Evolutionary conservation across 2,113 vertebrate species (phyloP).

Genomic region (Antennarius striatus): DNA sequence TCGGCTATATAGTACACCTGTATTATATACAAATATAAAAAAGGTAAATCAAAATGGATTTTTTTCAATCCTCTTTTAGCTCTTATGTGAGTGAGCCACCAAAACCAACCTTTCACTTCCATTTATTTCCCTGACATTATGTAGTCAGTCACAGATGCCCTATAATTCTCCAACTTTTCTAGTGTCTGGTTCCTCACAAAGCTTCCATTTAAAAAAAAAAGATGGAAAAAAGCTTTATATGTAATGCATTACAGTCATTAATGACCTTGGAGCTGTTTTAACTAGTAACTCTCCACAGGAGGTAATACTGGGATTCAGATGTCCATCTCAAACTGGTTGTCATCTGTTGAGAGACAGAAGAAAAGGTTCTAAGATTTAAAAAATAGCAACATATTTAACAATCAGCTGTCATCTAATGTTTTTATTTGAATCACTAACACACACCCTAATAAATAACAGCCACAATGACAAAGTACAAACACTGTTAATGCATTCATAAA

Average conservation of each 20-base stretch:
- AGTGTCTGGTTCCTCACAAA: slow-evolving; percentile 53
- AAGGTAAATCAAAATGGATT: slow-evolving; percentile 64
- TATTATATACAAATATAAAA: slow-evolving; percentile 71
- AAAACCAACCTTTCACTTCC: slow-evolving; percentile 37
- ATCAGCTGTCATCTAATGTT: slow-evolving; percentile 1
- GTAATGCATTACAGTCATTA: slow-evolving; percentile 55
- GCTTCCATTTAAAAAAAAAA: slow-evolving; percentile 35
- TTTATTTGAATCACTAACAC: not conserved
- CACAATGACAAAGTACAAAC: not conserved
- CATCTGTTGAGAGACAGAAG: slow-evolving; percentile 58
- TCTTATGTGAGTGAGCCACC: slow-evolving; percentile 49
- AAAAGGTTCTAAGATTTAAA: slow-evolving; percentile 2
- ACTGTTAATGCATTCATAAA: slow-evolving; percentile 25
- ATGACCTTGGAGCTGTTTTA: slow-evolving; percentile 58
- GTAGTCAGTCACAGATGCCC: slow-evolving; percentile 53
- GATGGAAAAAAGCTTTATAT: slow-evolving; percentile 51
- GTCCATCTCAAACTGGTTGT: slow-evolving; percentile 81
- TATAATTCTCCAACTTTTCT: slow-evolving; percentile 10
- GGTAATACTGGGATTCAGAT: slow-evolving; percentile 73
- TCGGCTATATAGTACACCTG: slow-evolving; percentile 55
- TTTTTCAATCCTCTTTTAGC: slow-evolving; percentile 44
- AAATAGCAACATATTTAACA: not conserved
- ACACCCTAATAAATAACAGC: slow-evolving; percentile 30
- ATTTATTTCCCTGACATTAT: slow-evolving; percentile 14
- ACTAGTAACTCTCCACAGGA: slow-evolving; percentile 74